These are phyloP conservation scores for Onychorhynchus coronatus DNA, from an alignment of 2,113 vertebrate genomes.

Conservation along the genomic window DNA sequence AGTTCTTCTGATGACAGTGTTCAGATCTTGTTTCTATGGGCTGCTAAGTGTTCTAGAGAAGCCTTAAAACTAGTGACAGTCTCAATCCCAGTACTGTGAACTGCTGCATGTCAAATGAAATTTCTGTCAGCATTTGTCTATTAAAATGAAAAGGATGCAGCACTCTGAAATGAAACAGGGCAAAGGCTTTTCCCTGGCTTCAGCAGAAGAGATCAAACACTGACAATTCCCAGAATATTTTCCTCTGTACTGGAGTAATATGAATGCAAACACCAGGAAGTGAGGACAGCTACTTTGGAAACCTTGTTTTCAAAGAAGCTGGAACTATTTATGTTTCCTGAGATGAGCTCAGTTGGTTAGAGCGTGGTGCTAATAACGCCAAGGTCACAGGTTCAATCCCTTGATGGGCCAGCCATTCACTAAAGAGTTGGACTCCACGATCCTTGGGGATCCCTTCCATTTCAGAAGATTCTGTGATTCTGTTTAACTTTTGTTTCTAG, in stretches of 20 bases:
- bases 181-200: neutral
- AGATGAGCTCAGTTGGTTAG: constrained; percentile 59
- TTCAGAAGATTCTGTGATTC: neutral
- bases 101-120: neutral
- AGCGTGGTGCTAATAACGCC: constrained; percentile 55
- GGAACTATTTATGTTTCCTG: neutral
- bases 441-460: neutral
- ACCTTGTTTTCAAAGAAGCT: neutral
- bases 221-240: neutral
- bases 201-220: neutral
- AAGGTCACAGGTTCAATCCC: constrained; percentile 55
- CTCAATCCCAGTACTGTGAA: neutral
- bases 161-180: neutral
- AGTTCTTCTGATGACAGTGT: neutral
- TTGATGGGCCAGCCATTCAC: neutral
- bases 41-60: neutral
- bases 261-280: neutral
- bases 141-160: neutral
- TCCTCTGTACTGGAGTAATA: neutral
- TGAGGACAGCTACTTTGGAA: neutral
- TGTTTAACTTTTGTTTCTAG: neutral
- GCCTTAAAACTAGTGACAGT: neutral
- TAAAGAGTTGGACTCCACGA: neutral
- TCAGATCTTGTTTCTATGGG: neutral
- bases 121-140: neutral